These are phyloP conservation scores for Galemys pyrenaicus DNA, from an alignment of 2,113 vertebrate genomes.

Conservation along the genomic window DNA sequence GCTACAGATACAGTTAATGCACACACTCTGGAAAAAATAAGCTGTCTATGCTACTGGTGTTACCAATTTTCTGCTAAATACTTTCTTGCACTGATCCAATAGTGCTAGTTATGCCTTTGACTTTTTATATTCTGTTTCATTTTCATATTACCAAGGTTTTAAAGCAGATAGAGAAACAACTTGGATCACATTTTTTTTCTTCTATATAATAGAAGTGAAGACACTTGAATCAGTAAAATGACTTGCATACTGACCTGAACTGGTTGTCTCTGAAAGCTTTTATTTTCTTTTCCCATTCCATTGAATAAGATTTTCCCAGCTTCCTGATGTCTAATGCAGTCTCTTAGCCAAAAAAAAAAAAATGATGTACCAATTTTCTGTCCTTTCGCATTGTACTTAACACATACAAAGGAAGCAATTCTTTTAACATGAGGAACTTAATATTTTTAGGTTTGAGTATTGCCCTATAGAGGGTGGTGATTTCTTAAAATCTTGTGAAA, in stretches of 20 bases:
- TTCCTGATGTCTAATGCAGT: not conserved
- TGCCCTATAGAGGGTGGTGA: not conserved
- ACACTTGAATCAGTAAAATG: not conserved
- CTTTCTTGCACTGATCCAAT: not conserved
- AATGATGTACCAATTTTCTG: not conserved
- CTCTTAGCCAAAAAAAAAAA: not conserved
- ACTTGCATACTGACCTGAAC: not conserved
- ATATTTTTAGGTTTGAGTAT: not conserved
- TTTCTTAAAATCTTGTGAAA: not conserved
- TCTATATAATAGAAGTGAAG: not conserved
- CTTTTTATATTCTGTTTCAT: not conserved
- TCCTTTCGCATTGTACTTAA: not conserved
- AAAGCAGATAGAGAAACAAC: not conserved
- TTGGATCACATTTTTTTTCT: not conserved
- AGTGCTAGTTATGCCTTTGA: not conserved
- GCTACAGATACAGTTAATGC: not conserved
- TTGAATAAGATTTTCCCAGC: not conserved
- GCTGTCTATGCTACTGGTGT: not conserved
- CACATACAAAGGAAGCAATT: not conserved
- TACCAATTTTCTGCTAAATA: not conserved
- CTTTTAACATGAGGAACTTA: not conserved
- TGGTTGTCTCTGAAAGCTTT: not conserved
- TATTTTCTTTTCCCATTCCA: not conserved
- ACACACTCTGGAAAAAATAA: not conserved
- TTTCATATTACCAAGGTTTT: conserved; percentile 23